Evolutionary conservation across 1,140 invertebrate species (phyloP), one percentile per base, ranked within the genome.

Genomic region (Lerema accius): DNA sequence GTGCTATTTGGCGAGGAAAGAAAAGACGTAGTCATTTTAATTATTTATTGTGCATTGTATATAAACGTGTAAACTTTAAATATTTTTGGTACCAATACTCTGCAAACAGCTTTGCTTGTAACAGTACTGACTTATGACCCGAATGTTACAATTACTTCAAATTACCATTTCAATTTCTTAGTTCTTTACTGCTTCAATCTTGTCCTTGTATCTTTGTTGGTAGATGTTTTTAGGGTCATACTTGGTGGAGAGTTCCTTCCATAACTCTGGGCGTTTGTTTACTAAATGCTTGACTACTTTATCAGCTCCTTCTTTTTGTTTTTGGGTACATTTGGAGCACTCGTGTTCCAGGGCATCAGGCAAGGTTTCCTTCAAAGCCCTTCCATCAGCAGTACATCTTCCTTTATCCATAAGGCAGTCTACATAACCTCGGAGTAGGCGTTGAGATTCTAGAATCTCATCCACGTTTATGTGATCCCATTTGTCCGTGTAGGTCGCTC

Each of bases 391-490:
- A 10, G 95, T 95, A 80, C 96, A 96, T 2, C 92, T 91, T 9
- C 94, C 94, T 63, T 91, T 91, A 0, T 95, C 94, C 67, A 96
- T 65, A 1, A 96, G 80, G 72, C 96, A 96, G 51, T 95, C 94
- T 2, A 93, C 90, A 67, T 96, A 96, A 53, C 93, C 94, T 26
- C 90, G 93, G 0, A 96, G 89, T 4, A 96, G 85, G 43, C 96
- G 92, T 0, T 95, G 92, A 6, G 94, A 96, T 13, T 92, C 88
- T 0, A 96, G 81, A 66, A 96, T 94, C 71, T 95, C 92, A 45
- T 96, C 94, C 0, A 96, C 67, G 73, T 96, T 92, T 45, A 96
- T 92, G 67, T 94, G 93, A 75, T 96, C 96, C 79, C 93, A 96
- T 82, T 94, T 95, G 19, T 93, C 94, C 0, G 95, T 95, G 84